Conservation (phyloP, 1,140 invertebrate genomes). For the Parasteatoda tepidariorum region DNA sequence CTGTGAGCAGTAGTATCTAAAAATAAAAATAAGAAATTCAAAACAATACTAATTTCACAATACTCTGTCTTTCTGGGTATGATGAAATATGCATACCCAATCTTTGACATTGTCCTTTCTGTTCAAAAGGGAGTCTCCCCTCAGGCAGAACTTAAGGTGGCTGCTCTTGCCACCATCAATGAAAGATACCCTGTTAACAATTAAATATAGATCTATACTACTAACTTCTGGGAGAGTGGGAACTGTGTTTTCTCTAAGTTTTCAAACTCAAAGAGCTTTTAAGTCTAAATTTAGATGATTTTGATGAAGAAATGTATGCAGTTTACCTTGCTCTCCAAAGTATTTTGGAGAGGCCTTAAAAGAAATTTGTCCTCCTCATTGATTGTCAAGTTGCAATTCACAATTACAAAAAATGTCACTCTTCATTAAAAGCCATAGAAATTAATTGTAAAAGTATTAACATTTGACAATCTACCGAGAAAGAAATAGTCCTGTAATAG, state of each 20-base stretch:
- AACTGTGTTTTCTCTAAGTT: not conserved
- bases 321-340: not conserved
- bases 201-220: not conserved
- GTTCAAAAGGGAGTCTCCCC: not conserved
- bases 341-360: not conserved
- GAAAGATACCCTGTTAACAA: not conserved
- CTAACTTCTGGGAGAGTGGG: not conserved
- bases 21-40: constrained; percentile 10
- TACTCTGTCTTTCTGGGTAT: too few species aligned
- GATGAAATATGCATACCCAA: not conserved
- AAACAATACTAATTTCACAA: not conserved
- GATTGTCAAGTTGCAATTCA: not conserved
- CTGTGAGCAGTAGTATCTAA: constrained; percentile 50
- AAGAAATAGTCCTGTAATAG: too few species aligned
- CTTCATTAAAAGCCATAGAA: too few species aligned
- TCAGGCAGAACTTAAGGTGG: not conserved
- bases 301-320: not conserved
- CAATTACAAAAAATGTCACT: not conserved
- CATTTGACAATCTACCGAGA: too few species aligned
- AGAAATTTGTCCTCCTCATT: not conserved
- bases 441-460: too few species aligned
- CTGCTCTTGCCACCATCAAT: not conserved
- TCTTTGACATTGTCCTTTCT: not conserved
- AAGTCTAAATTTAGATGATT: not conserved
- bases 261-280: not conserved